Percentiles rank a stretch among this genome's conserved stretches.
Conservation (phyloP, 2,888 invertebrate genomes). For the Eupithecia inturbata region DNA sequence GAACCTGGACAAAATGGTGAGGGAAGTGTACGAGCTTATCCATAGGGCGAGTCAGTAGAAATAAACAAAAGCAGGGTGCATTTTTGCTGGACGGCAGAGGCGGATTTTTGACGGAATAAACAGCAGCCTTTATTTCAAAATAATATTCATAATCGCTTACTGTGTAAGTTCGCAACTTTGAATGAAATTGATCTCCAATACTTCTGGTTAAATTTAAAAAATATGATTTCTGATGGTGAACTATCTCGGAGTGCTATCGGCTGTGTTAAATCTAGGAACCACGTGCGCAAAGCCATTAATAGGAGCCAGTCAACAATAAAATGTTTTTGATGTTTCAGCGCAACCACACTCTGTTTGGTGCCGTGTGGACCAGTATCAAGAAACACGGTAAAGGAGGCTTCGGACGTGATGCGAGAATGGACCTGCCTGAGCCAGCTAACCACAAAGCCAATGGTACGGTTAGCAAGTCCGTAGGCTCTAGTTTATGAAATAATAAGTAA, state of each 20-base stretch:
- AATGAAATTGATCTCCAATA: neutral
- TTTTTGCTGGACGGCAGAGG: too few species aligned
- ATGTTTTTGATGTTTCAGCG: conserved; percentile 84
- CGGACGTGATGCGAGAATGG: conserved; percentile 50
- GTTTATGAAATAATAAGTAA: neutral
- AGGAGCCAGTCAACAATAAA: neutral
- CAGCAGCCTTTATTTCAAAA: neutral
- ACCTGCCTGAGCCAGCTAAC: conserved; percentile 31
- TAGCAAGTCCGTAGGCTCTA: neutral
- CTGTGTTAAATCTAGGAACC: neutral
- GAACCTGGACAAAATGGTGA: conserved; percentile 95
- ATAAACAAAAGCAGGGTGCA: neutral
- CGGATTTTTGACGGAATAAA: too few species aligned
- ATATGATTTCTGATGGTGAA: neutral
- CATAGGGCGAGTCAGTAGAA: conserved; percentile 89
- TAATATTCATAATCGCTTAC: neutral
- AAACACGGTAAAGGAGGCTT: conserved; percentile 85
- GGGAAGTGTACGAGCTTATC: conserved; percentile 97
- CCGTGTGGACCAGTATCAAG: conserved; percentile 96
- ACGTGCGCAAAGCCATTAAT: neutral
- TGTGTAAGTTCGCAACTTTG: neutral
- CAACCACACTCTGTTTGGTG: conserved; percentile 97
- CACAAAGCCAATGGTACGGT: conserved; percentile 38
- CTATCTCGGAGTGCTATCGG: neutral
- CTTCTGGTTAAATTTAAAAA: neutral